These are phyloP conservation scores for Epinephelus lanceolatus DNA, from an alignment of 2,113 vertebrate species.

Conservation along the genomic window DNA sequence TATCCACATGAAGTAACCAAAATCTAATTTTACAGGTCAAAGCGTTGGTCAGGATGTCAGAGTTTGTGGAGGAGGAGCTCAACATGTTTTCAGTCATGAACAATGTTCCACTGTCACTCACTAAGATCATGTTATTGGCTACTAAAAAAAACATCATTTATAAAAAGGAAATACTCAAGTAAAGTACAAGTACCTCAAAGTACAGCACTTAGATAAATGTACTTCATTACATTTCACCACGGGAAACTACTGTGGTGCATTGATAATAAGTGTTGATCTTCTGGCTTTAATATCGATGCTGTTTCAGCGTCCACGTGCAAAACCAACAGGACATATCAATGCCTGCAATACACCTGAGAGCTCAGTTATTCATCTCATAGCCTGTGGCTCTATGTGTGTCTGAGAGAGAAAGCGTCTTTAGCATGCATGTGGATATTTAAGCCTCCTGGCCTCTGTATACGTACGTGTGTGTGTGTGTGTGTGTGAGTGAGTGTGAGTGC, in stretches of 20 bases:
- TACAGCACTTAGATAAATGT: too few species aligned
- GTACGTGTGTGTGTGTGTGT: background rate
- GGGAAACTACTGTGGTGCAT: background rate
- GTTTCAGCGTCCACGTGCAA: background rate
- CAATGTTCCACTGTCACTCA: background rate
- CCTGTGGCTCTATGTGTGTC: background rate
- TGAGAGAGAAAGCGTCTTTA: background rate
- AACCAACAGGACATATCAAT: background rate
- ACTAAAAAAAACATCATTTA: too few species aligned
- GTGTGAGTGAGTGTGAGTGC: conserved; percentile 20
- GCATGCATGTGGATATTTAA: background rate
- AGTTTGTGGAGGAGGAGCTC: too few species aligned
- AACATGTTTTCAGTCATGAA: background rate
- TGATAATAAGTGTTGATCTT: background rate
- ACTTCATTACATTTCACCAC: too few species aligned
- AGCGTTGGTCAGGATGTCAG: conserved; percentile 17
- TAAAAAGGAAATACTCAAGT: too few species aligned
- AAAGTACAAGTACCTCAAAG: too few species aligned
- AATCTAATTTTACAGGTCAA: conserved; percentile 49
- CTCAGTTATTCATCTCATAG: background rate
- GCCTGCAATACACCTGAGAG: background rate
- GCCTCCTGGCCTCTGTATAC: background rate
- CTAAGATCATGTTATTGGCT: too few species aligned
- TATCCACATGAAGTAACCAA: conserved; percentile 16
- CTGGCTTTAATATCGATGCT: background rate